Percentiles rank a stretch among this genome's conserved stretches.
These are phyloP conservation scores for Standfussiana lucernea DNA, from an alignment of 2,888 invertebrate genomes.

Conservation along the genomic window DNA sequence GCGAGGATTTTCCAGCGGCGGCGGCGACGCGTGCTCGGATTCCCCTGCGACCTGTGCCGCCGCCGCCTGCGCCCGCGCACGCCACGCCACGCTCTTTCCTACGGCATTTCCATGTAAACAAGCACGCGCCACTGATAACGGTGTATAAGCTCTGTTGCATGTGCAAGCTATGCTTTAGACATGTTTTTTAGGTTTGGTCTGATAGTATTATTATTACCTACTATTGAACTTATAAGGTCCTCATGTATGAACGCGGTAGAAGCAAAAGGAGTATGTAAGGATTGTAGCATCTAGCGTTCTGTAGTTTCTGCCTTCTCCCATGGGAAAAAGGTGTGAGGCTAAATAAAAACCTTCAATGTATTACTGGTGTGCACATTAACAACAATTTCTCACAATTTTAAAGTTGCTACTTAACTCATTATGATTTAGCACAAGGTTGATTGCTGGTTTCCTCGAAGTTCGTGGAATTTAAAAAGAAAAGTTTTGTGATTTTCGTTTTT, in stretches of 20 bases:
- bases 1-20: conserved; percentile 46
- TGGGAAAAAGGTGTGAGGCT: background rate
- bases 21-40: conserved; percentile 41
- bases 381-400: background rate
- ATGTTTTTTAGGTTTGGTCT: background rate
- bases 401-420: background rate
- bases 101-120: conserved; percentile 29
- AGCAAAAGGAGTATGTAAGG: background rate
- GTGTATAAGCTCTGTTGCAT: background rate
- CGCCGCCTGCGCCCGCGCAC: too few relatives aligned
- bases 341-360: background rate
- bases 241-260: background rate
- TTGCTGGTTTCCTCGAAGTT: background rate
- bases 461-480: background rate
- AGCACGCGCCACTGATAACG: conserved; percentile 50
- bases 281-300: background rate
- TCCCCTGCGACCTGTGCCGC: background rate
- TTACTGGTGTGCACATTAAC: background rate
- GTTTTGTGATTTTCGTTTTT: background rate
- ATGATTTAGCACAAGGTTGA: background rate
- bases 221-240: background rate
- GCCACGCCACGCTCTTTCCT: conserved; percentile 41
- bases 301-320: background rate
- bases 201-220: background rate
- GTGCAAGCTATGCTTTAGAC: conserved; percentile 15